Conservation (phyloP, 2,888 invertebrate species). For the Xylocampa areola region DNA sequence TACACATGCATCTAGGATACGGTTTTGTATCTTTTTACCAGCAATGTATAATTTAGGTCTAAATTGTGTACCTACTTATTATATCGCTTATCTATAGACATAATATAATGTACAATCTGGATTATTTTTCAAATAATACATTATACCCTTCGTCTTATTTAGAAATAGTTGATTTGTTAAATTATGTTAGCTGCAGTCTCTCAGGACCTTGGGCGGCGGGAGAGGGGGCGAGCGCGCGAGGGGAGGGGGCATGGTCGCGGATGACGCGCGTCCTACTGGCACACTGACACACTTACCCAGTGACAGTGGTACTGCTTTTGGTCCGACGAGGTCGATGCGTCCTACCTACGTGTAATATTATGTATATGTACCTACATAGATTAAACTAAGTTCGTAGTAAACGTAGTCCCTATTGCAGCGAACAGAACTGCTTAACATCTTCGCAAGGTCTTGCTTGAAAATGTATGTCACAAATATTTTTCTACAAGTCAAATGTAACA, state of each 20-base stretch:
- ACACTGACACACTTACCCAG: slow-evolving; percentile 89
- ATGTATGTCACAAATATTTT: slow-evolving; percentile 10
- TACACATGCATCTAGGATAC: no score
- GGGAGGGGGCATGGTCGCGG: slow-evolving; percentile 80
- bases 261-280: slow-evolving; percentile 89
- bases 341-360: slow-evolving; percentile 78
- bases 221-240: slow-evolving; percentile 68
- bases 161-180: slow-evolving; percentile 70
- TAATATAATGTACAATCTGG: background rate
- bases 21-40: no score
- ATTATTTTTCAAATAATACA: slow-evolving; percentile 18
- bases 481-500: slow-evolving; percentile 3
- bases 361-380: slow-evolving; percentile 56
- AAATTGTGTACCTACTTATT: no score
- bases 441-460: slow-evolving; percentile 4
- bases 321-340: slow-evolving; percentile 87
- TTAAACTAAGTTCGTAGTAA: slow-evolving; percentile 43
- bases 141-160: slow-evolving; percentile 60
- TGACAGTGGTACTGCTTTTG: slow-evolving; percentile 90
- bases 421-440: slow-evolving; percentile 13
- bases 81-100: background rate
- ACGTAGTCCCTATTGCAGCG: slow-evolving; percentile 24
- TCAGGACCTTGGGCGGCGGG: slow-evolving; percentile 83
- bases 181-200: slow-evolving; percentile 80
- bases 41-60: no score